phyloP scores from a whole-genome alignment of 2,888 invertebrate species.

The Acanthopleura granulata region DNA sequence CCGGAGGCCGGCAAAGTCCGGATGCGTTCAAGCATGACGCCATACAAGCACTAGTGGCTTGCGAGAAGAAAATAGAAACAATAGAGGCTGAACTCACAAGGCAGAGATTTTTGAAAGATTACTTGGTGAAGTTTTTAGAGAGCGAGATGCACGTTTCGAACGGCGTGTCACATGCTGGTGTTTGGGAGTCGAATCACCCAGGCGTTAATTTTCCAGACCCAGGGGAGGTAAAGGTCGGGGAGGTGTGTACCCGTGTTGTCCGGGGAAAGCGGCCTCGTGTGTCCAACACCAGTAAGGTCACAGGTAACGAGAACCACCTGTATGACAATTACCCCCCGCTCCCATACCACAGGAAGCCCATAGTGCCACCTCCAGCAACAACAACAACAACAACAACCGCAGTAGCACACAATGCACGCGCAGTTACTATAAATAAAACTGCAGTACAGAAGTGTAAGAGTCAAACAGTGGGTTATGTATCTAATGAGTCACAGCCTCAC shows the following conservation, averaged over 20 bases:
- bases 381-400: too few relatives aligned
- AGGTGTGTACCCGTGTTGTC: slow-evolving; percentile 1
- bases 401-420: too few relatives aligned
- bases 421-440: background rate
- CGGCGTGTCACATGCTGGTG: background rate
- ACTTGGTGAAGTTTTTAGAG: background rate
- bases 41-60: background rate
- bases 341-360: too few relatives aligned
- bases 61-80: background rate
- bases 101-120: background rate
- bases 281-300: background rate
- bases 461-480: background rate
- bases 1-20: background rate
- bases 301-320: too few relatives aligned
- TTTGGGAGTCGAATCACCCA: background rate
- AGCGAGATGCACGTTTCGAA: background rate
- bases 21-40: background rate
- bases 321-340: too few relatives aligned
- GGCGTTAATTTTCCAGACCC: background rate
- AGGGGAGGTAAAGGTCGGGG: background rate
- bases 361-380: too few relatives aligned
- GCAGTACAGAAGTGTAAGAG: background rate
- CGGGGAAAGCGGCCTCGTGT: background rate
- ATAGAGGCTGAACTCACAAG: background rate
- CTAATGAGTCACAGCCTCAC: background rate